A percentile compares a stretch with the other conserved stretches of the same genome.
phyloP scores from a whole-genome alignment of 2,797 vertebrate genomes.

The Muscicapa comitata region DNA sequence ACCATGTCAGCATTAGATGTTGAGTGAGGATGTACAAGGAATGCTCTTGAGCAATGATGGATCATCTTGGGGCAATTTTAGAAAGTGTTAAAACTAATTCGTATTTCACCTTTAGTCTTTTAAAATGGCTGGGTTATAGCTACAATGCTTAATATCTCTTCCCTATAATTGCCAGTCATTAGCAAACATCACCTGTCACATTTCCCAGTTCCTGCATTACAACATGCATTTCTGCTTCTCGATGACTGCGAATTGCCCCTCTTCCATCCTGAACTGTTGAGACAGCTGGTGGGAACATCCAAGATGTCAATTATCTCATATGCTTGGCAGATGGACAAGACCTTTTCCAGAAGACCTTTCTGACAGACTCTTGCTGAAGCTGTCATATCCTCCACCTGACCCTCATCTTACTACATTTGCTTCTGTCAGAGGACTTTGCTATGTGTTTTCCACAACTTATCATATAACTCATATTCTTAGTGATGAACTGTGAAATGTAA shows the following conservation, averaged over 20 bases:
- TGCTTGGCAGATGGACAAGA: slow-evolving; percentile 51
- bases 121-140: not conserved
- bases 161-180: slow-evolving; percentile 20
- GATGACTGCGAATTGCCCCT: not conserved
- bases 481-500: slow-evolving; percentile 68
- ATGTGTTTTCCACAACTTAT: slow-evolving; percentile 56
- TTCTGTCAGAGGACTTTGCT: slow-evolving; percentile 58
- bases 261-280: not conserved
- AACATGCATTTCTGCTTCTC: not conserved
- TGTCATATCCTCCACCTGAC: slow-evolving; percentile 27
- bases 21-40: not conserved
- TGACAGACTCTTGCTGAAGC: slow-evolving; percentile 49
- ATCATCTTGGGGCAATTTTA: not conserved
- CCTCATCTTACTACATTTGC: slow-evolving; percentile 11
- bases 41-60: not conserved
- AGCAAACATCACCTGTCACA: slow-evolving; percentile 47
- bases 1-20: not conserved
- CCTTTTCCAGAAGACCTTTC: slow-evolving; percentile 39
- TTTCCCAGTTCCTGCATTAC: not conserved
- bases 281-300: slow-evolving; percentile 43
- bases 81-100: not conserved
- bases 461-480: slow-evolving; percentile 56
- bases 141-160: not conserved
- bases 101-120: not conserved
- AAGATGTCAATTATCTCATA: slow-evolving; percentile 47